phyloP scores from a whole-genome alignment of 1,140 invertebrate genomes.

The Temnothorax longispinosus region DNA sequence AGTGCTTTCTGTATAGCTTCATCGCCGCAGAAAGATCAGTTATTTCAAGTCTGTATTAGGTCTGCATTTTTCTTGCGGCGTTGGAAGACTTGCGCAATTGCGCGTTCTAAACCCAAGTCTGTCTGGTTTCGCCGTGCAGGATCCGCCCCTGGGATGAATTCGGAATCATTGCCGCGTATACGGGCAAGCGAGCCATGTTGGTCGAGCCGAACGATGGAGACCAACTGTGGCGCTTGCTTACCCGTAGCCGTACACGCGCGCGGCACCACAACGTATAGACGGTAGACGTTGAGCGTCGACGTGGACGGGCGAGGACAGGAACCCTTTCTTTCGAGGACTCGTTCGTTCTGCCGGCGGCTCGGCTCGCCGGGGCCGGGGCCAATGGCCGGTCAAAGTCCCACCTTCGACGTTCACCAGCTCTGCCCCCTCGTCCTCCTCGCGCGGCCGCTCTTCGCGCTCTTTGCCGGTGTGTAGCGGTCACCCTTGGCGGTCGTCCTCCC shows the following conservation, averaged over 20 bases:
- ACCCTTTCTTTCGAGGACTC: slow-evolving; percentile 61
- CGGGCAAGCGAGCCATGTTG: not conserved
- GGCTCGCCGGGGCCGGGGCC: slow-evolving; percentile 37
- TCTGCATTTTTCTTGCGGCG: too few species aligned
- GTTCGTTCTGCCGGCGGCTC: slow-evolving; percentile 56
- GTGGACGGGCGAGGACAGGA: slow-evolving; percentile 50
- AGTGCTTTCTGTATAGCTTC: too few species aligned
- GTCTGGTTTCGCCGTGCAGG: not conserved
- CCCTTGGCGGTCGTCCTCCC: slow-evolving; percentile 21
- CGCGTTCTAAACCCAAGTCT: not conserved
- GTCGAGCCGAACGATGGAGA: not conserved
- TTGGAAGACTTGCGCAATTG: not conserved
- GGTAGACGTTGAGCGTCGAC: slow-evolving; percentile 27
- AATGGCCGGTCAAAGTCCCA: slow-evolving; percentile 61
- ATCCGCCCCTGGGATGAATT: slow-evolving; percentile 21
- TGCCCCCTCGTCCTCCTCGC: slow-evolving; percentile 19
- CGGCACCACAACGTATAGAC: slow-evolving; percentile 21
- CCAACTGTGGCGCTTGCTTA: not conserved
- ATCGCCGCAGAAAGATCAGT: not conserved
- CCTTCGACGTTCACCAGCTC: slow-evolving; percentile 56
- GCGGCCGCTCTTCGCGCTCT: slow-evolving; percentile 6
- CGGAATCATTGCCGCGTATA: not conserved
- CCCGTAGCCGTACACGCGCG: not conserved
- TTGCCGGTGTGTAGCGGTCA: slow-evolving; percentile 43
- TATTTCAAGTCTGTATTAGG: too few species aligned